These are phyloP conservation scores for Erebia aethiops DNA, from an alignment of 2,888 invertebrate genomes.

Conservation along the genomic window DNA sequence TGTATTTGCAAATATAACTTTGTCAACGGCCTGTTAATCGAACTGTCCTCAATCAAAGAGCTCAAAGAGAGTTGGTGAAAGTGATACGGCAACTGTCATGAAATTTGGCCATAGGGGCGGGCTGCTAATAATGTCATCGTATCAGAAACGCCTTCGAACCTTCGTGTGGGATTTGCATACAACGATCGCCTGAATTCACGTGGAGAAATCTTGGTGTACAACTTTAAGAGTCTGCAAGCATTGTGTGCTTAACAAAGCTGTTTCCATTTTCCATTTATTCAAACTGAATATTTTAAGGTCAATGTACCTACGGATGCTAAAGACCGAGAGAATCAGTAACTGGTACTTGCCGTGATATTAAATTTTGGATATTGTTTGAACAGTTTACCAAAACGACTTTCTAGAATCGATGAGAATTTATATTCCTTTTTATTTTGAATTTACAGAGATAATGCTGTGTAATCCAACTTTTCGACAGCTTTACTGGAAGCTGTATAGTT, in stretches of 20 bases:
- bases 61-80: constrained; percentile 43
- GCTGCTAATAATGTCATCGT: constrained; percentile 55
- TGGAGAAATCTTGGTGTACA: constrained; percentile 58
- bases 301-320: constrained; percentile 39
- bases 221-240: constrained; percentile 48
- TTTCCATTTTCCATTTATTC: constrained; percentile 43
- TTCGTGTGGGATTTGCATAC: constrained; percentile 61
- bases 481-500: not conserved
- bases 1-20: constrained; percentile 39
- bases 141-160: constrained; percentile 55
- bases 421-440: not conserved
- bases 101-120: constrained; percentile 48
- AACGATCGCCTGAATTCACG: constrained; percentile 55
- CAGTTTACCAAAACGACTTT: constrained; percentile 22
- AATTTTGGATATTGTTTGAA: constrained; percentile 28
- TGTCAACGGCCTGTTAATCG: constrained; percentile 21
- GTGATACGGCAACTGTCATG: constrained; percentile 44
- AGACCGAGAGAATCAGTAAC: constrained; percentile 41
- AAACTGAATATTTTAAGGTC: constrained; percentile 41
- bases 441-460: not conserved
- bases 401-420: constrained; percentile 9
- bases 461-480: not conserved
- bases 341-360: constrained; percentile 36
- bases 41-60: constrained; percentile 36
- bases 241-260: constrained; percentile 42